Percentiles rank a stretch among this genome's conserved stretches.
phyloP scores from a whole-genome alignment of 1,140 invertebrate species.

The Lineus longissimus region DNA sequence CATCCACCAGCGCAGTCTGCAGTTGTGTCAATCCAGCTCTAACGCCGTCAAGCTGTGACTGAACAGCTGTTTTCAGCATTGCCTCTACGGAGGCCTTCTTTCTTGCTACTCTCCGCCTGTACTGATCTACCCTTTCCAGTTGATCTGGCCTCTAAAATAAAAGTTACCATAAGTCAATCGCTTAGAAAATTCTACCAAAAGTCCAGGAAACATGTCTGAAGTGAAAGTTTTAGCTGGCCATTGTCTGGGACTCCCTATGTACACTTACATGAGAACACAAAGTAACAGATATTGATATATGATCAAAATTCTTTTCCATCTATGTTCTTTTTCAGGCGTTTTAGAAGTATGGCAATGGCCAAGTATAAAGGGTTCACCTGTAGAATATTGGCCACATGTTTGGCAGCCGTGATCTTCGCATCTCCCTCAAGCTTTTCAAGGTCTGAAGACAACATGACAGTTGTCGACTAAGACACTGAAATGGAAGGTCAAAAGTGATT shows the following conservation, averaged over 20 bases:
- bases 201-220: no score
- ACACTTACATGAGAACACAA: no score
- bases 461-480: no score
- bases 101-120: slow-evolving; percentile 63
- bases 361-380: no score
- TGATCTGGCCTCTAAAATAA: slow-evolving; percentile 80
- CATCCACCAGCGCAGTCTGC: slow-evolving; percentile 69
- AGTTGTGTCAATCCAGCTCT: slow-evolving; percentile 88
- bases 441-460: slow-evolving; percentile 23
- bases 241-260: no score
- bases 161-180: no score
- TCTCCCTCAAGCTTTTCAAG: slow-evolving; percentile 65
- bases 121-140: slow-evolving; percentile 89
- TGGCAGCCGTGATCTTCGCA: slow-evolving; percentile 76
- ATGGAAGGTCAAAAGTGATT: no score
- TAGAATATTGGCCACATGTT: slow-evolving; percentile 89
- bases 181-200: no score
- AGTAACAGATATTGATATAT: no score
- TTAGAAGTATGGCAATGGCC: no score
- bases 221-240: no score
- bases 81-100: slow-evolving; percentile 88
- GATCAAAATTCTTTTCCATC: slow-evolving; percentile 3
- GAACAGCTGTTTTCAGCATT: slow-evolving; percentile 96
- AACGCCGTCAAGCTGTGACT: slow-evolving; percentile 95
- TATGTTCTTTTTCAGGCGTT: no score